phyloP scores from a whole-genome alignment of 2,888 invertebrate species.

The Digitonthophagus gazella region DNA sequence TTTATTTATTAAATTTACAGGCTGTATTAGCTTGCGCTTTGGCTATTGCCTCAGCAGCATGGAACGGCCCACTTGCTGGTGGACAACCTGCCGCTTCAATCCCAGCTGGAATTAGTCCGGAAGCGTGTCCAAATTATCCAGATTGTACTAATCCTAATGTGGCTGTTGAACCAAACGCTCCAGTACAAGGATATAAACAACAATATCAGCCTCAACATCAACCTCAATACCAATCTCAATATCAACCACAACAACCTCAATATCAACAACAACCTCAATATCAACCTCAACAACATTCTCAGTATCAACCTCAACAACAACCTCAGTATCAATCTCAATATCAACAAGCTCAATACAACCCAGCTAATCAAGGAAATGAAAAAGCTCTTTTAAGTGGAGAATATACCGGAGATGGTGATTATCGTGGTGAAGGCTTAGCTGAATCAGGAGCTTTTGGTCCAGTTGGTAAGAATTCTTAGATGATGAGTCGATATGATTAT shows the following conservation, averaged over 20 bases:
- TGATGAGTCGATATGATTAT: neutral
- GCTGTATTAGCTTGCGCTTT: conserved; percentile 46
- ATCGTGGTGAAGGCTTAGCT: conserved; percentile 50
- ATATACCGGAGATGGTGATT: conserved; percentile 50
- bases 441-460: conserved; percentile 48
- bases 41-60: conserved; percentile 43
- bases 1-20: conserved; percentile 35
- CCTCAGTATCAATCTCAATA: conserved; percentile 21
- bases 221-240: conserved; percentile 23
- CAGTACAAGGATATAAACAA: conserved; percentile 22
- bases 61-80: conserved; percentile 50
- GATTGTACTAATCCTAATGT: conserved; percentile 49
- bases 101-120: conserved; percentile 50
- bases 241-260: conserved; percentile 20
- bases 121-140: conserved; percentile 51
- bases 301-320: conserved; percentile 31
- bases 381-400: conserved; percentile 44
- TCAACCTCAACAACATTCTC: conserved; percentile 25
- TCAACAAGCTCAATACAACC: conserved; percentile 21
- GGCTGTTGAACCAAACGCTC: conserved; percentile 44
- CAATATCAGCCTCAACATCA: conserved; percentile 7
- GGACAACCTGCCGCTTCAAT: conserved; percentile 46
- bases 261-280: conserved; percentile 10
- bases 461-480: conserved; percentile 14
- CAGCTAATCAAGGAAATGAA: conserved; percentile 23